Conservation (phyloP, 2,113 vertebrate genomes). For the Lamprotornis superbus region DNA sequence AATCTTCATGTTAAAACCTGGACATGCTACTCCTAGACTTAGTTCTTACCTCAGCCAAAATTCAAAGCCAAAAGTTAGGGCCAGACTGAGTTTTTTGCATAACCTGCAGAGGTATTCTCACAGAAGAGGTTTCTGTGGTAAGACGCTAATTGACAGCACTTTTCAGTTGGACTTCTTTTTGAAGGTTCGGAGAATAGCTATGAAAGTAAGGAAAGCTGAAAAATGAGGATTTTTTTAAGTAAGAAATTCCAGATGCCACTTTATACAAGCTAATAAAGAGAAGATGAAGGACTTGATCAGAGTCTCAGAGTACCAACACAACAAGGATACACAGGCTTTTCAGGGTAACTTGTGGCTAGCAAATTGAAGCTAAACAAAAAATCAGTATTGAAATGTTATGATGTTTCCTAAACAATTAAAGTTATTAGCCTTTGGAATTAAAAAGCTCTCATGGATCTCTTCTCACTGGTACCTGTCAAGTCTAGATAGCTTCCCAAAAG, state of each 20-base stretch:
- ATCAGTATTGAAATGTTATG: neutral
- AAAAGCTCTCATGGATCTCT: neutral
- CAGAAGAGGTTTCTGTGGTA: neutral
- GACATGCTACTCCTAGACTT: neutral
- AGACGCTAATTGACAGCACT: neutral
- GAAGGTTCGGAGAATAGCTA: neutral
- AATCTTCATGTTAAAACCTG: neutral
- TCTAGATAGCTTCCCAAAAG: neutral
- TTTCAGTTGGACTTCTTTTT: neutral
- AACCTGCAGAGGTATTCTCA: neutral
- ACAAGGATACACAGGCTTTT: neutral
- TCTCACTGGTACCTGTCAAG: neutral
- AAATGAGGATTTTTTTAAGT: accelerated
- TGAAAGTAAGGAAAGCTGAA: neutral
- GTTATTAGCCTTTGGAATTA: neutral
- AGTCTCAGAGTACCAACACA: neutral
- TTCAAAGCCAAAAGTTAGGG: neutral
- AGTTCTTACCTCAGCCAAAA: neutral
- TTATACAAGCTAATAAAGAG: neutral
- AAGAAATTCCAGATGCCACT: neutral
- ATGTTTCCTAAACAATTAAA: neutral
- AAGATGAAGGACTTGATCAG: neutral
- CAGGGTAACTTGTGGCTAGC: neutral
- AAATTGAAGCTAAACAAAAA: neutral
- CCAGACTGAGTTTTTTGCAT: neutral